A percentile compares a stretch with the other conserved stretches of the same genome.
These are phyloP conservation scores for Xanthorhoe designata DNA, from an alignment of 2,888 invertebrate genomes.

Conservation along the genomic window DNA sequence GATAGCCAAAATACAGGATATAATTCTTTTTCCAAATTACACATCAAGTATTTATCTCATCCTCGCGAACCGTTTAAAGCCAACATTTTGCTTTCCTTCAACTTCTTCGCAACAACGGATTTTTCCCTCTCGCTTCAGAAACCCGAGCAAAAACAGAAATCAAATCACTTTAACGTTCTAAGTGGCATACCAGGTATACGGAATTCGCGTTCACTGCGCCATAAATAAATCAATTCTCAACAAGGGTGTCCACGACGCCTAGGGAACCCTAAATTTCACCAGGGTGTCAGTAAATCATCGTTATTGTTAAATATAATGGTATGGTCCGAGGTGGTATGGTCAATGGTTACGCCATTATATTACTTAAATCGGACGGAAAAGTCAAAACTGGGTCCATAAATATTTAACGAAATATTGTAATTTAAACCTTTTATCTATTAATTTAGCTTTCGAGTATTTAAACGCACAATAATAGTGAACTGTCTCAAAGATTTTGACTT, in stretches of 20 bases:
- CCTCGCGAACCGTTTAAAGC: conserved; percentile 9
- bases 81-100: conserved; percentile 20
- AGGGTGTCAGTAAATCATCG: conserved; percentile 75
- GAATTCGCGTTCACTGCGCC: conserved; percentile 58
- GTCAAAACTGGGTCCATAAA: conserved; percentile 22
- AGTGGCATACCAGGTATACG: conserved; percentile 66
- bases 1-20: no score
- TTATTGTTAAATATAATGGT: conserved; percentile 69
- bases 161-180: conserved; percentile 59
- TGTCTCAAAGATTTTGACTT: no score
- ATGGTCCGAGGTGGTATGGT: conserved; percentile 33
- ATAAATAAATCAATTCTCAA: conserved; percentile 78
- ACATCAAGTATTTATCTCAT: conserved; percentile 10
- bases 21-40: neutral
- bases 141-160: conserved; percentile 39
- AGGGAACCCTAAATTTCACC: conserved; percentile 74
- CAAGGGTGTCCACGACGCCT: conserved; percentile 74
- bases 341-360: conserved; percentile 38
- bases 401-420: neutral
- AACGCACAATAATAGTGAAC: no score
- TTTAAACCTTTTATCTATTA: neutral
- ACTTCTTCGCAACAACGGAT: conserved; percentile 4
- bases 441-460: no score
- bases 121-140: conserved; percentile 13
- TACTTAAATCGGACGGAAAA: conserved; percentile 33